These are phyloP conservation scores for Hydrocynus forskahlii DNA, from an alignment of 2,797 vertebrate species.

Conservation along the genomic window DNA sequence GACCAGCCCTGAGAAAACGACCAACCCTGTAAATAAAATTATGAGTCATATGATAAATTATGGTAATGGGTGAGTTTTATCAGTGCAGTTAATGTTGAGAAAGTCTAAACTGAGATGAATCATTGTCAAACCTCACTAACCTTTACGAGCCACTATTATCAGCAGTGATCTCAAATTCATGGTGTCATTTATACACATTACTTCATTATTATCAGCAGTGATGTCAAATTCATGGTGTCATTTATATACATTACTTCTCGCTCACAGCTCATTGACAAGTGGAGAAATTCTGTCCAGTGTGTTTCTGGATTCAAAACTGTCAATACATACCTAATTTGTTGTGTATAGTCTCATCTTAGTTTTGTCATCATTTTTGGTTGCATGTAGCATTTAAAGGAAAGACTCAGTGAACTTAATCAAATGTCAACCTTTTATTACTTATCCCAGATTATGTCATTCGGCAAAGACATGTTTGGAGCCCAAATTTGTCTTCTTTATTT, in stretches of 20 bases:
- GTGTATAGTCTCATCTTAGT: too few relatives aligned
- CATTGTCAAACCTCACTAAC: background rate
- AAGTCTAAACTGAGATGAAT: background rate
- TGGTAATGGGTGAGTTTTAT: background rate
- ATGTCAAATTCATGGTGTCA: background rate
- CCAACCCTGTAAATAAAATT: conserved; percentile 5
- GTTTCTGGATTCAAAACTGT: too few relatives aligned
- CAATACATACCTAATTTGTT: too few relatives aligned
- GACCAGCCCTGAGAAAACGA: background rate
- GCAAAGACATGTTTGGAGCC: too few relatives aligned
- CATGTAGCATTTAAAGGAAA: too few relatives aligned
- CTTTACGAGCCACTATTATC: background rate
- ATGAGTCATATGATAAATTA: conserved; percentile 12
- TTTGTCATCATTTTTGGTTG: too few relatives aligned
- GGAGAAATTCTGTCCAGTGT: too few relatives aligned
- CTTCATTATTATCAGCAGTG: background rate
- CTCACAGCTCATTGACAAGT: too few relatives aligned
- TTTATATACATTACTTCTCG: background rate
- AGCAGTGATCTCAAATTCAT: background rate
- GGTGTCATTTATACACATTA: background rate
- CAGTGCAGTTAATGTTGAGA: background rate
- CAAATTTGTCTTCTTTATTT: too few relatives aligned
- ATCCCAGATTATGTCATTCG: too few relatives aligned
- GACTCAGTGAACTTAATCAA: too few relatives aligned
- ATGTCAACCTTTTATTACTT: too few relatives aligned